phyloP scores from a whole-genome alignment of 23 tunicate species.

The Botrylloides violaceus region DNA sequence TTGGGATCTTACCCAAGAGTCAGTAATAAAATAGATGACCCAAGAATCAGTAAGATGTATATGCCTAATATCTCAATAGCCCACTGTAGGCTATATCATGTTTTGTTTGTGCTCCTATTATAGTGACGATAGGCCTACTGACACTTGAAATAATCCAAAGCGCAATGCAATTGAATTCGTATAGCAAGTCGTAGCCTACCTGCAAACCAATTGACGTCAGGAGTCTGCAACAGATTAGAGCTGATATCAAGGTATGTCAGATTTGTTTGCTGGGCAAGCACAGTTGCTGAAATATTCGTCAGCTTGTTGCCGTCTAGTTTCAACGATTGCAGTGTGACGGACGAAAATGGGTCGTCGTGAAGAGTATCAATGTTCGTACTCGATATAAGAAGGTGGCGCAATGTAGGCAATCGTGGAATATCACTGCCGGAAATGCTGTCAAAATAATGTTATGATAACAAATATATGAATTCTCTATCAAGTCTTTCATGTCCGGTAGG shows the following conservation, averaged over 20 bases:
- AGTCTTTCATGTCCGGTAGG: no score
- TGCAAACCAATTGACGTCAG: conserved; percentile 7
- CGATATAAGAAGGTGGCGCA: not conserved
- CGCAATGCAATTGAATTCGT: no score
- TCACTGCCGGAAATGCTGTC: not conserved
- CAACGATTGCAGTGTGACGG: not conserved
- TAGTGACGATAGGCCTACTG: no score
- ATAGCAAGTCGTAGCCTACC: conserved; percentile 8
- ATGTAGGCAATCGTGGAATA: not conserved
- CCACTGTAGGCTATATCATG: no score
- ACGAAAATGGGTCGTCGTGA: not conserved
- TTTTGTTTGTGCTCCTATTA: no score
- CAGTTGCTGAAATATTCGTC: not conserved
- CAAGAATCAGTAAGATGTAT: no score
- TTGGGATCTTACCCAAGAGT: no score
- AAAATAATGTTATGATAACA: not conserved
- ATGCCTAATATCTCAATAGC: no score
- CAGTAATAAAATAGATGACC: no score
- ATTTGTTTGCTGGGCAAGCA: conserved; percentile 2
- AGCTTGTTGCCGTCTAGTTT: not conserved
- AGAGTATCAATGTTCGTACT: not conserved
- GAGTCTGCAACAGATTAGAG: conserved; percentile 6
- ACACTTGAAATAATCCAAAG: no score
- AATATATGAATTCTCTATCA: not conserved
- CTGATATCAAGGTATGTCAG: conserved; percentile 6